These are phyloP conservation scores for Parnassius smintheus DNA, from an alignment of 2,888 invertebrate species.

Conservation along the genomic window DNA sequence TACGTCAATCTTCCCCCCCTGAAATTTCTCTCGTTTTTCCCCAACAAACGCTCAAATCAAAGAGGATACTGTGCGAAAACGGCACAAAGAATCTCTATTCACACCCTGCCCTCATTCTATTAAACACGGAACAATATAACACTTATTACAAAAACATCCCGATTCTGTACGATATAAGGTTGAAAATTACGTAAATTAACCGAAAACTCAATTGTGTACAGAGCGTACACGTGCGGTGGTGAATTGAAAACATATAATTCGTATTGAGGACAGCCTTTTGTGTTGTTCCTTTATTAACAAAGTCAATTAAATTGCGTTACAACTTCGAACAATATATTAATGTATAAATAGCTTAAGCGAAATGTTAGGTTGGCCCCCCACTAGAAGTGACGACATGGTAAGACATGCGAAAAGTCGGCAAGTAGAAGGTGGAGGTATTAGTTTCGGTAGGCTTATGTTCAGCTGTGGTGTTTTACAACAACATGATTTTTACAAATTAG, in stretches of 20 bases:
- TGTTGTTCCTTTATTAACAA: background rate
- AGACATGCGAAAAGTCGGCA: too few relatives aligned
- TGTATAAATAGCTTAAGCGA: too few relatives aligned
- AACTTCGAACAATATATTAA: too few relatives aligned
- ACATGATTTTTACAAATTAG: too few relatives aligned
- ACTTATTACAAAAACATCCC: background rate
- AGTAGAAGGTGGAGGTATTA: too few relatives aligned
- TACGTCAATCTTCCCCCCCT: constrained; percentile 3
- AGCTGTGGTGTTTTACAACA: too few relatives aligned
- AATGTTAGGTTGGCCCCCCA: too few relatives aligned
- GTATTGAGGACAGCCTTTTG: background rate
- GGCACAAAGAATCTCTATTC: constrained; percentile 12
- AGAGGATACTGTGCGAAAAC: constrained; percentile 1
- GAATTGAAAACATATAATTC: background rate
- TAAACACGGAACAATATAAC: background rate
- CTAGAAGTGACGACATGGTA: too few relatives aligned
- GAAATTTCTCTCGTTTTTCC: constrained; percentile 7
- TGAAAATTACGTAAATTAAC: background rate
- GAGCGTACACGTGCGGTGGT: background rate
- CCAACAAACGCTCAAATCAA: constrained; percentile 15
- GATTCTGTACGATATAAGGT: background rate
- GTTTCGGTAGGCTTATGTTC: too few relatives aligned
- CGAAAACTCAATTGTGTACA: background rate
- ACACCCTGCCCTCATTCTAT: constrained; percentile 14
- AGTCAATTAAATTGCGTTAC: too few relatives aligned